Conservation (phyloP, 2,888 invertebrate genomes). For the Opisthograptis luteolata region DNA sequence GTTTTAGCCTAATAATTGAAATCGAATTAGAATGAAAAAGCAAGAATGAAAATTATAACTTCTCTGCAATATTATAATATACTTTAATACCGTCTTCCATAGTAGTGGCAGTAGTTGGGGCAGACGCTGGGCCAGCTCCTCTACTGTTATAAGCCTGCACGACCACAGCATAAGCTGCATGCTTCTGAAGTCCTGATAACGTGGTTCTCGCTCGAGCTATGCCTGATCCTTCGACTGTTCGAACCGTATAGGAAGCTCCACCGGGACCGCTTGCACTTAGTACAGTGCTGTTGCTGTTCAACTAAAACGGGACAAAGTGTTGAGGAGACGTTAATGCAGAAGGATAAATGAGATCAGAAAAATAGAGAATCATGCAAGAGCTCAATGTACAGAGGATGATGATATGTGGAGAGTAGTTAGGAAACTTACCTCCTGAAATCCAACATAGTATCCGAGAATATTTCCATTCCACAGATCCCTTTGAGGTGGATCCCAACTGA, state of each 20-base stretch:
- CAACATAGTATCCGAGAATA: conserved; percentile 93
- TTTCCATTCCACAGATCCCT: conserved; percentile 95
- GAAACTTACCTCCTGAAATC: conserved; percentile 88
- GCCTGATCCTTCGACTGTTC: conserved; percentile 91
- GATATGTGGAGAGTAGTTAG: too few relatives aligned
- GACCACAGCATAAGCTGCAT: conserved; percentile 91
- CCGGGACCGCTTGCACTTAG: conserved; percentile 76
- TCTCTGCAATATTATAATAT: too few relatives aligned
- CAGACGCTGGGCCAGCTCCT: conserved; percentile 93
- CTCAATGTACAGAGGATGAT: too few relatives aligned
- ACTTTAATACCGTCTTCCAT: conserved; percentile 94
- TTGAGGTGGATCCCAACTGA: conserved; percentile 94
- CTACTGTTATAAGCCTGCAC: conserved; percentile 95
- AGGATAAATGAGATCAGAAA: too few relatives aligned
- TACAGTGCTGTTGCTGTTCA: conserved; percentile 76
- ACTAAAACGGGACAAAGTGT: conserved; percentile 41
- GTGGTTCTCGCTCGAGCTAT: conserved; percentile 86
- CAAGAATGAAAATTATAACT: conserved; percentile 41
- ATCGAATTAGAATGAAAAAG: too few relatives aligned
- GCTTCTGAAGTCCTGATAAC: conserved; percentile 89
- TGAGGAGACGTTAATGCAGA: too few relatives aligned
- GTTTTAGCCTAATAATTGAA: too few relatives aligned
- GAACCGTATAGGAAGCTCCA: conserved; percentile 87
- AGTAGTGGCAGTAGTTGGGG: conserved; percentile 91
- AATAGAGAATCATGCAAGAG: too few relatives aligned